Evolutionary conservation across 2,888 invertebrate species (phyloP), one percentile per base, ranked within the genome.

Genomic region (Parnassius orleans): DNA sequence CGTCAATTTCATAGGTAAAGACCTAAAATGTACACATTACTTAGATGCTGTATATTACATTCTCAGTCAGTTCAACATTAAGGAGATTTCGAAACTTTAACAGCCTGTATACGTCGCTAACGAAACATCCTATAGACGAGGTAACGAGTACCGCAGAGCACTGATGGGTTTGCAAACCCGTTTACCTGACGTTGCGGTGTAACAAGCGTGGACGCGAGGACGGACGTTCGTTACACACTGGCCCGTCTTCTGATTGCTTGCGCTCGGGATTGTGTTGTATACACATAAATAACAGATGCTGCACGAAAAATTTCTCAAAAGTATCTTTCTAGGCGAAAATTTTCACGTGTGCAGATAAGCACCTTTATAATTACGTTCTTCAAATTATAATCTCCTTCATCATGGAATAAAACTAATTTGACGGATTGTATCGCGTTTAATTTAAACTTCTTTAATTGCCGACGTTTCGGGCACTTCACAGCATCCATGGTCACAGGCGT

Each of bases 141-240:
- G 57, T 7, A 19, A 10, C 47, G 50, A 19, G 60, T 48, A 15
- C 44, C 14, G 19, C 53, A 53, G 54, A 11, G 48, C 15, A 12
- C 55, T 61, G 60, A 56, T 61, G 60, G 55, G 44, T 15, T 42
- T 44, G 55, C 51, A 55, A 61, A 61, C 51, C 50, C 44, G 14
- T 42, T 61, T 61, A 61, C 47, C 55, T 44, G 51, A 55, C 55
- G 55, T 10, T 41, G 60, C 50, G 24, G 48, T 15, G 60, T 54
- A 60, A 60, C 59, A 53, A 60, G 54, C 51, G 48, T 9, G 14
- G 48, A 48, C 15, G 12, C 12, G 3, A 1, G 7, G 48, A 9
- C 48, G 48, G 48, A 48, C 48, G 48, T 9, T 14, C 48, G 46
- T 12, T 46, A 12, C 46, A 46, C 46, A 46, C 46, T 46, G 46